Evolutionary conservation across 2,113 vertebrate species (phyloP).

Genomic region (Chloropsis hardwickii): DNA sequence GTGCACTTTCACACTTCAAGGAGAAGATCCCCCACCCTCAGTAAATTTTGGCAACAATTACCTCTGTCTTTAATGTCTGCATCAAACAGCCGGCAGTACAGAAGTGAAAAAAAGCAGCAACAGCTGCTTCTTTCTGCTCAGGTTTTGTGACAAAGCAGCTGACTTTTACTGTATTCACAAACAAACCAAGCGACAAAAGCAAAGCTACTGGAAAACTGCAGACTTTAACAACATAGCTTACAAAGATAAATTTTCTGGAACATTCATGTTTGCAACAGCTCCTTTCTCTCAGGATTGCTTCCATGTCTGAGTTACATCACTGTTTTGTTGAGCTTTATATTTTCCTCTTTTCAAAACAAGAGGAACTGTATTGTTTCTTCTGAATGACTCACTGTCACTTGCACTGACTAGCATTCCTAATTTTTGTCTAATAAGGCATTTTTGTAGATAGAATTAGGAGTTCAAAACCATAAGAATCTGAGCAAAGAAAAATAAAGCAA

Average conservation of each 20-base stretch:
- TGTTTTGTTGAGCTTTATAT: neutral
- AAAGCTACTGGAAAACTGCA: neutral
- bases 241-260: neutral
- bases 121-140: neutral
- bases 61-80: neutral
- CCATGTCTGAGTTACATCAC: neutral
- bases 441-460: neutral
- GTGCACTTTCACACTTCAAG: neutral
- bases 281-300: neutral
- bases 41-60: neutral
- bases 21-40: rapidly evolving
- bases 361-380: neutral
- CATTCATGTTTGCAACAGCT: neutral
- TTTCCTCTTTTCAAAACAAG: neutral
- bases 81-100: neutral
- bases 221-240: neutral
- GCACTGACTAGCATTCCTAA: neutral
- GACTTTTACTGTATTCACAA: neutral
- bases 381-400: neutral
- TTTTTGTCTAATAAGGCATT: neutral
- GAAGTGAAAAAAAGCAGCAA: rapidly evolving
- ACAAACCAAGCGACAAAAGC: rapidly evolving
- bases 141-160: neutral
- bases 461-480: neutral
- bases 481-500: neutral